A percentile compares a stretch with the other conserved stretches of the same genome.
These are phyloP conservation scores for Schizothorax lantsangensis DNA, from an alignment of 2,797 vertebrate species.

Conservation along the genomic window DNA sequence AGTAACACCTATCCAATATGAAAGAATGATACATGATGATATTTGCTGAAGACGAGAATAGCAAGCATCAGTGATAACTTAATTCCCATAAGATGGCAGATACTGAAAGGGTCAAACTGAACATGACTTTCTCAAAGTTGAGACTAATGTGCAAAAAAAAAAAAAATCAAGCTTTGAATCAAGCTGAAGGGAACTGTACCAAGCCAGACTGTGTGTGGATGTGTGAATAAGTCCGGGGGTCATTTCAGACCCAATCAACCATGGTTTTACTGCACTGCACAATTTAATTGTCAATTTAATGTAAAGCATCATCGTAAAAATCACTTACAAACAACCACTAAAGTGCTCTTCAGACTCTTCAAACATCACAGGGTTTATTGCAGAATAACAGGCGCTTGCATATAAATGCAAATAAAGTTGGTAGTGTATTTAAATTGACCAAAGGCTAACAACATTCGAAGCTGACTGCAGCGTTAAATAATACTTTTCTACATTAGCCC, in stretches of 20 bases:
- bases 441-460: background rate
- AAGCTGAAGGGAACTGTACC: background rate
- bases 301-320: background rate
- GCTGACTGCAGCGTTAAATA: background rate
- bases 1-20: background rate
- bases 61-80: slow-evolving; percentile 49
- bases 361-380: background rate
- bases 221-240: background rate
- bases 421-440: slow-evolving; percentile 5
- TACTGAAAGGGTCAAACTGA: background rate
- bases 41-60: slow-evolving; percentile 61
- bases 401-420: slow-evolving; percentile 4
- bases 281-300: background rate
- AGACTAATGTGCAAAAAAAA: background rate
- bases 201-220: background rate
- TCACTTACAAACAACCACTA: background rate
- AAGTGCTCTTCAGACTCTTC: background rate
- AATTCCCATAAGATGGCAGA: slow-evolving; percentile 5
- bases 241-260: background rate
- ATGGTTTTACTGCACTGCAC: background rate
- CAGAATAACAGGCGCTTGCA: background rate
- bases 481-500: background rate
- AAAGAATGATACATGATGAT: slow-evolving; percentile 60
- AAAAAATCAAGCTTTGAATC: background rate
- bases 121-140: background rate